Base-by-base conservation (phyloP, 2,888 invertebrate species). In the Lottia gigantea region DNA sequence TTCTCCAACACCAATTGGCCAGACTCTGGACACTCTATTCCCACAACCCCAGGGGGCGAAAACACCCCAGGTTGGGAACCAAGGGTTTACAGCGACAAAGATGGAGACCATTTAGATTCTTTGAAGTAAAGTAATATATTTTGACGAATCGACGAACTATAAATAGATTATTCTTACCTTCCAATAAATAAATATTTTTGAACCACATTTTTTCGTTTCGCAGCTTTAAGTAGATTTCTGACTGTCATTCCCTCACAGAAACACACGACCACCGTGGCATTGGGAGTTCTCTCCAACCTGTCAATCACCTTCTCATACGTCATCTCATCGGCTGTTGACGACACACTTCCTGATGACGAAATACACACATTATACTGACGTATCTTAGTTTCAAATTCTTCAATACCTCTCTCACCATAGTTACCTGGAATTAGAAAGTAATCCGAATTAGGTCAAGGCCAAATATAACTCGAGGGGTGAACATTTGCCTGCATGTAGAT, bases 241-340 rank as follows among this genome's bases (percentile, higher is more conserved):
- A 94, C 92, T 1, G 94, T 93, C 85, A 91, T 89, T 1, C 94
- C 94, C 87, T 94, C 93, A 88, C 94, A 94, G 91, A 94, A 94
- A 87, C 94, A 94, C 23, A 94, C 92, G 68, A 93, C 92, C 12
- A 93, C 93, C 55, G 79, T 90, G 86, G 71, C 92, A 91, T 77
- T 91, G 89, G 71, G 88, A 83, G 83, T 91, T 78, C 90, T 90
- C 74, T 90, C 89, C 46, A 92, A 89, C 80, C 91, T 91, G 63
- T 87, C 83, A 55, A 93, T 88, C 40, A 86, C 80, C 11, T 55
- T 74, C 67, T 84, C 82, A 67, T 81, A 92, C 61, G 89, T 90
- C 71, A 90, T 89, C 70, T 91, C 91, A 63, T 91, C 90, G 0
- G 92, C 92, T 74, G 91, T 91, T 79, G 91, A 91, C 40, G 91